phyloP scores from a whole-genome alignment of 2,113 vertebrate genomes.

The Laticauda colubrina region DNA sequence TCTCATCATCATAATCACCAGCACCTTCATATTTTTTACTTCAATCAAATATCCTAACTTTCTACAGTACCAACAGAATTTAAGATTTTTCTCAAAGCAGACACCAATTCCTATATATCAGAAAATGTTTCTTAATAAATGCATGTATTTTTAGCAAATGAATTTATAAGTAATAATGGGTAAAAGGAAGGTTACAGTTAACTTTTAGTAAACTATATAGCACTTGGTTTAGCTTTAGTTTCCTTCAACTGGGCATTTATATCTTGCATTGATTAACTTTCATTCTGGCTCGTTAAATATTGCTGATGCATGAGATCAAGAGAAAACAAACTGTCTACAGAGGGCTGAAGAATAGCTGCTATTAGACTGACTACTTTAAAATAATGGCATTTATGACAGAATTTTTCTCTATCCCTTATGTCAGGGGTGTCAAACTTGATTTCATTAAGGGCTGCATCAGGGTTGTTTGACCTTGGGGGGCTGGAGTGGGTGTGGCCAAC shows the following conservation, averaged over 20 bases:
- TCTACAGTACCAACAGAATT: background rate
- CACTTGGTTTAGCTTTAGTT: background rate
- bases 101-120: background rate
- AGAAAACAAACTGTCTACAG: background rate
- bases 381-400: background rate
- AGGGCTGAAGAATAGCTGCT: background rate
- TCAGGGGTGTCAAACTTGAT: no score
- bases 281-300: slow-evolving; percentile 16
- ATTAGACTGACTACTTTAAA: background rate
- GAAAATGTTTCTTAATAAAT: background rate
- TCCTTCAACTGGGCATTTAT: background rate
- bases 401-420: background rate
- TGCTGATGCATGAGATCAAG: background rate
- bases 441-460: no score
- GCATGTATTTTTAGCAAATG: background rate
- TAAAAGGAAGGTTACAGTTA: background rate
- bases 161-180: background rate
- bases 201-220: background rate
- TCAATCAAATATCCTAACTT: background rate
- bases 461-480: no score
- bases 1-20: background rate
- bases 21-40: background rate
- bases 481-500: no score
- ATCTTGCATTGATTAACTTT: slow-evolving; percentile 20
- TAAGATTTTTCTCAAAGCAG: background rate